These are phyloP conservation scores for Penaeus indicus DNA, from an alignment of 1,140 invertebrate genomes.

Conservation along the genomic window DNA sequence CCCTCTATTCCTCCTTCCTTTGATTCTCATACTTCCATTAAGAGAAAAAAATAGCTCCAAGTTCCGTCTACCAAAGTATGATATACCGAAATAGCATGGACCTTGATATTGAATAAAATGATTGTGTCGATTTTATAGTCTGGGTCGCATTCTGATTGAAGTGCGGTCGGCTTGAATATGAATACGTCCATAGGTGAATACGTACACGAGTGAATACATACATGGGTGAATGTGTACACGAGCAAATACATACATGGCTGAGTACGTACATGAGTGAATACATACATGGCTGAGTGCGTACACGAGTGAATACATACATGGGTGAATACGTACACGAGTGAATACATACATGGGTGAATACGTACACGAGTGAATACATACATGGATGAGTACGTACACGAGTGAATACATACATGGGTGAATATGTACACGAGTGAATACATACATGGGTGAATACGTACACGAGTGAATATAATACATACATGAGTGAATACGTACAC, in stretches of 20 bases:
- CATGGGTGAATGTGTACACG: conserved; percentile 1
- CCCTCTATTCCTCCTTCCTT: neutral
- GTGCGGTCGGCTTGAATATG: neutral
- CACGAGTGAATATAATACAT: neutral
- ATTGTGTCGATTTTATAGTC: neutral
- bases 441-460: neutral
- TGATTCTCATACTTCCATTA: too few species aligned
- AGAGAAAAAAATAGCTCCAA: too few species aligned
- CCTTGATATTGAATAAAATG: neutral
- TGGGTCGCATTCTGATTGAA: neutral
- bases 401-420: conserved; percentile 13
- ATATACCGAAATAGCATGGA: too few species aligned
- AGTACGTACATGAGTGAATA: neutral
- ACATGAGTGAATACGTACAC: neutral
- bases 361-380: too few species aligned
- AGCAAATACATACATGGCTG: conserved; percentile 10
- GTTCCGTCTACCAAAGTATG: too few species aligned
- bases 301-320: neutral
- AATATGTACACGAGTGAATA: neutral
- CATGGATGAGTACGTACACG: neutral
- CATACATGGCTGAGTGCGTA: neutral
- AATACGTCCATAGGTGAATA: conserved; percentile 25
- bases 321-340: neutral
- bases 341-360: conserved; percentile 25
- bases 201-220: too few species aligned